These are phyloP conservation scores for Drosophila algonquin DNA, from an alignment of 2,888 invertebrate species.

Conservation along the genomic window DNA sequence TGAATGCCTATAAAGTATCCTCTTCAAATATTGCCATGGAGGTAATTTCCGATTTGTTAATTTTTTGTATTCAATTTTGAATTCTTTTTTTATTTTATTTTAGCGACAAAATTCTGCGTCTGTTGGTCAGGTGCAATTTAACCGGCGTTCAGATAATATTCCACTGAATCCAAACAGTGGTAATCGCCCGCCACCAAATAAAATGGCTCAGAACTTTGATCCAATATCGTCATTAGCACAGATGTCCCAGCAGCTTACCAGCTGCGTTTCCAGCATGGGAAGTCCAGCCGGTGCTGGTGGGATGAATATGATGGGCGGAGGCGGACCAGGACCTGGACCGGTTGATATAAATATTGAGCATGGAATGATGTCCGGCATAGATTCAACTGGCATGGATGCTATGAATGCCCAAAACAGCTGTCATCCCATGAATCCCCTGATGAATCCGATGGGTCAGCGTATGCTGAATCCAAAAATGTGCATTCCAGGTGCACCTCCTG, in stretches of 20 bases:
- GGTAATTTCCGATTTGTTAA: slow-evolving; percentile 28
- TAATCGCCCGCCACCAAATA: slow-evolving; percentile 85
- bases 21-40: slow-evolving; percentile 57
- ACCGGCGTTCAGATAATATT: slow-evolving; percentile 86
- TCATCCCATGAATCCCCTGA: slow-evolving; percentile 81
- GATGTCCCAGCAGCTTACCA: slow-evolving; percentile 96
- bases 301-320: slow-evolving; percentile 59
- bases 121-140: slow-evolving; percentile 71
- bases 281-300: slow-evolving; percentile 68
- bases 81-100: slow-evolving; percentile 4
- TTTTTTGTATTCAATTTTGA: background rate
- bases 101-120: slow-evolving; percentile 70
- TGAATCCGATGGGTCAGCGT: slow-evolving; percentile 84
- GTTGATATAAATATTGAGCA: slow-evolving; percentile 78
- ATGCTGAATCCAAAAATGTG: slow-evolving; percentile 89
- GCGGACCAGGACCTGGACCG: slow-evolving; percentile 35
- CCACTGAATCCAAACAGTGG: slow-evolving; percentile 88
- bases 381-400: slow-evolving; percentile 83
- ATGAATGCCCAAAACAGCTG: slow-evolving; percentile 73
- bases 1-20: slow-evolving; percentile 58
- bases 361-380: slow-evolving; percentile 70
- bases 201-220: slow-evolving; percentile 90
- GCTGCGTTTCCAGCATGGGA: slow-evolving; percentile 85
- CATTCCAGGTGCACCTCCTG: slow-evolving; percentile 49
- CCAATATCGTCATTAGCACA: slow-evolving; percentile 97